Evolutionary conservation across 2,888 invertebrate genomes (phyloP).

Genomic region (Phymatocera aterrima): DNA sequence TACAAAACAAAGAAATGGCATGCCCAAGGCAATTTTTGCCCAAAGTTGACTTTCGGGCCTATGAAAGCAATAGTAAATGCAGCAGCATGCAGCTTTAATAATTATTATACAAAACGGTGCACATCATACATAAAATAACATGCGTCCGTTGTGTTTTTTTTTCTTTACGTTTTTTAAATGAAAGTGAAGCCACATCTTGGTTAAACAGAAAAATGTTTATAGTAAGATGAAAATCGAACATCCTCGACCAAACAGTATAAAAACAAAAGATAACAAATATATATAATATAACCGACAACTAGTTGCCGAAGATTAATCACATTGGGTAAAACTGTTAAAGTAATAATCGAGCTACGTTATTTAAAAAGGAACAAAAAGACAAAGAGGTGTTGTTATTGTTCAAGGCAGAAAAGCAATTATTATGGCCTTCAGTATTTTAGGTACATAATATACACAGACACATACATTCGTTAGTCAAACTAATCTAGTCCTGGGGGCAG

Average conservation of each 20-base stretch:
- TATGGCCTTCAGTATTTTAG: conserved; percentile 71
- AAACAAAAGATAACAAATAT: conserved; percentile 50
- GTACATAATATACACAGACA: too few species aligned
- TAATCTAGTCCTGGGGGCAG: conserved; percentile 71
- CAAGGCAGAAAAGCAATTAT: conserved; percentile 58
- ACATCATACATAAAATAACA: conserved; percentile 53
- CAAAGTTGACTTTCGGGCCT: conserved; percentile 69
- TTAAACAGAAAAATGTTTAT: conserved; percentile 48
- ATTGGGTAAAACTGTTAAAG: conserved; percentile 19
- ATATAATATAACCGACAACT: conserved; percentile 22
- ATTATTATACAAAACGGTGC: conserved; percentile 56
- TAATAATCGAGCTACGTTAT: conserved; percentile 44
- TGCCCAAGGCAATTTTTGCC: conserved; percentile 58
- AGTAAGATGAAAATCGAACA: conserved; percentile 18
- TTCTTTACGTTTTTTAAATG: conserved; percentile 66
- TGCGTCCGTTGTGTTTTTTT: conserved; percentile 58
- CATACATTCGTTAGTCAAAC: conserved; percentile 73
- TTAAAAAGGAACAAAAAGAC: conserved; percentile 37
- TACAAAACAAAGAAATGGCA: conserved; percentile 50
- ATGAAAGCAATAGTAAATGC: conserved; percentile 68
- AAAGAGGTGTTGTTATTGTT: conserved; percentile 47
- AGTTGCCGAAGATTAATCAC: background rate
- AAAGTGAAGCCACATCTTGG: conserved; percentile 51
- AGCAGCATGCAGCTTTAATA: conserved; percentile 68
- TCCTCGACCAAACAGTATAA: conserved; percentile 68